Conservation (phyloP, 1,140 invertebrate species). For the Pogonomyrmex californicus region DNA sequence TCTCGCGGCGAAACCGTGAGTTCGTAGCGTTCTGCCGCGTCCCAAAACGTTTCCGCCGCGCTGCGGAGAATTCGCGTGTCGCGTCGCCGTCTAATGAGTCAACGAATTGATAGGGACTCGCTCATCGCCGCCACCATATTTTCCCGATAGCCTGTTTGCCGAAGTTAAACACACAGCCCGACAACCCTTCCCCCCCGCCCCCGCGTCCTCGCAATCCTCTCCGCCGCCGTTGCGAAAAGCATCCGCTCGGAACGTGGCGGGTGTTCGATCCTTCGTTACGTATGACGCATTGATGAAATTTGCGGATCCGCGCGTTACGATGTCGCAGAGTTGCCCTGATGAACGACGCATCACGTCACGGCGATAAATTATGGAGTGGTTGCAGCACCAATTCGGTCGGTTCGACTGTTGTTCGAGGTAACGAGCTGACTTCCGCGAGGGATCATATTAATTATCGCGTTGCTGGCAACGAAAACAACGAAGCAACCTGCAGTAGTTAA, state of each 20-base stretch:
- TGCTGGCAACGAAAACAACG: background rate
- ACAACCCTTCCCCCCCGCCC: background rate
- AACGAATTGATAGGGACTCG: constrained; percentile 39
- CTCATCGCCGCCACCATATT: constrained; percentile 10
- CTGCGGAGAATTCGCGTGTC: constrained; percentile 15
- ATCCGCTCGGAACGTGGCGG: constrained; percentile 41
- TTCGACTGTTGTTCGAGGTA: constrained; percentile 55
- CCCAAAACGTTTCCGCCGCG: background rate
- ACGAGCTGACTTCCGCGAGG: constrained; percentile 51
- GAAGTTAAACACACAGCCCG: constrained; percentile 13
- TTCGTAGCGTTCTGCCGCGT: background rate
- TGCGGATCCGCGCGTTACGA: constrained; percentile 49
- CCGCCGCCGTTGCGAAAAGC: constrained; percentile 1
- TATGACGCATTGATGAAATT: constrained; percentile 61
- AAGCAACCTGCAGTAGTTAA: background rate
- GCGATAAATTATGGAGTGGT: constrained; percentile 41
- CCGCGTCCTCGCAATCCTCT: no score
- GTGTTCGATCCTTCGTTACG: constrained; percentile 57
- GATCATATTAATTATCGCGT: constrained; percentile 43
- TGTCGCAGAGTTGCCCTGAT: constrained; percentile 54
- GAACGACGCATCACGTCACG: constrained; percentile 47
- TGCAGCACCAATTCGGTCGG: background rate
- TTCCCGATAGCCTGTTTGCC: constrained; percentile 32
- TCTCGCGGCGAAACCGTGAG: constrained; percentile 26
- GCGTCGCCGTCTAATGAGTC: constrained; percentile 44